Evolutionary conservation across 2,888 invertebrate genomes (phyloP).

Genomic region (Rotaria macrura): DNA sequence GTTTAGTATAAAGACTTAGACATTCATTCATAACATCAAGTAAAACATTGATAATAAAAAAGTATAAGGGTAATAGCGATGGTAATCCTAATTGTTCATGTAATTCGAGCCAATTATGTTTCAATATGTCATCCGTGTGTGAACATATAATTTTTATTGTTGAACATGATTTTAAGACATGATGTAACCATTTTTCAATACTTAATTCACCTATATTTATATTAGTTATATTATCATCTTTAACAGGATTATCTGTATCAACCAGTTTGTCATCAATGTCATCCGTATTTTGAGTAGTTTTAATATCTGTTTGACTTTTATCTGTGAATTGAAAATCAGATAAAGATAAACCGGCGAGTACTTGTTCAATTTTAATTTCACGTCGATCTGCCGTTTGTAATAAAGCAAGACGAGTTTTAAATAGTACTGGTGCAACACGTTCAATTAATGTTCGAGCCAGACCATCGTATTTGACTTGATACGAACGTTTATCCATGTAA

Average conservation of each 20-base stretch:
- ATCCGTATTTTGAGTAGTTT: neutral
- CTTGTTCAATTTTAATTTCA: neutral
- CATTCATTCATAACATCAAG: conserved; percentile 21
- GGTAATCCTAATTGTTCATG: conserved; percentile 18
- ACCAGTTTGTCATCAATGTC: neutral
- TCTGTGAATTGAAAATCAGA: neutral
- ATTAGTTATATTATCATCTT: neutral
- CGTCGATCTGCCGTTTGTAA: neutral
- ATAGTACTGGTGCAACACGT: neutral
- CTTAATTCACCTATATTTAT: neutral
- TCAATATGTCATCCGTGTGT: conserved; percentile 2
- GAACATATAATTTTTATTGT: neutral
- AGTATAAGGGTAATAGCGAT: neutral
- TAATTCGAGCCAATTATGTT: neutral
- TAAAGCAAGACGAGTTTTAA: neutral
- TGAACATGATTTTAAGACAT: conserved; percentile 4
- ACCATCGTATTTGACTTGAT: conserved; percentile 15
- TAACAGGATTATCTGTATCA: neutral
- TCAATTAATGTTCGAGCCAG: neutral
- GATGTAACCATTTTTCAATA: conserved; percentile 11
- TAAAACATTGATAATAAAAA: neutral
- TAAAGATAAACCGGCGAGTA: conserved; percentile 1
- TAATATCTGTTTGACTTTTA: neutral
- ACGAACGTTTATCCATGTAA: conserved; percentile 18
- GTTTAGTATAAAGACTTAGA: neutral